phyloP scores from a whole-genome alignment of 64 coral and sea anemone species.

The Montipora sp. region DNA sequence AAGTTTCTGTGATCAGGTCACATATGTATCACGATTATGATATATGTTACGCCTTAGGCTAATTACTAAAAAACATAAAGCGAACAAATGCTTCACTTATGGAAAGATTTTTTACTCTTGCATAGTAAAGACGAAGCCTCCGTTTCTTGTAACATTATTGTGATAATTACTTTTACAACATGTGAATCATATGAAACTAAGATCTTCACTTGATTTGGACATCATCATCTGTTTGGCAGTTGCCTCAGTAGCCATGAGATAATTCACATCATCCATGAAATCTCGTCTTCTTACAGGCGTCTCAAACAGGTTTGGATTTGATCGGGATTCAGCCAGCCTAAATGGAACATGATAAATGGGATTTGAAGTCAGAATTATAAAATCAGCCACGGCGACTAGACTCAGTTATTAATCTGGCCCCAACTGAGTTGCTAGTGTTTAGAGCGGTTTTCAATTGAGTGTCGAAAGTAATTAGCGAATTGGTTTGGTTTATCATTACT shows the following conservation, averaged over 20 bases:
- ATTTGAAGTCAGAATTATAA: neutral
- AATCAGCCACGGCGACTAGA: too few relatives aligned
- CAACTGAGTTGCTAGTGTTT: too few relatives aligned
- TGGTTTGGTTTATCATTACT: too few relatives aligned
- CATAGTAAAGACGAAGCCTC: neutral
- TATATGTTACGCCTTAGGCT: too few relatives aligned
- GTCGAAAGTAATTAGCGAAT: too few relatives aligned
- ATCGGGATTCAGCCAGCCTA: slow-evolving; percentile 77
- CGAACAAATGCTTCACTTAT: too few relatives aligned
- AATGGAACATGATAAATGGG: neutral
- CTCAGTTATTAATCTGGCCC: too few relatives aligned
- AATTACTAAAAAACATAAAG: too few relatives aligned
- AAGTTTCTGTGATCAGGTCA: too few relatives aligned
- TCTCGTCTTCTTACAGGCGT: slow-evolving; percentile 69
- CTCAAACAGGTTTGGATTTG: slow-evolving; percentile 67
- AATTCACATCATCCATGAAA: slow-evolving; percentile 64
- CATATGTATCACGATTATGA: too few relatives aligned
- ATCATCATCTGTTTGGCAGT: slow-evolving; percentile 67
- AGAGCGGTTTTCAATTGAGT: too few relatives aligned
- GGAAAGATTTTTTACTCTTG: too few relatives aligned
- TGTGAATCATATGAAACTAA: slow-evolving; percentile 18
- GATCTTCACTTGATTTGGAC: slow-evolving; percentile 68
- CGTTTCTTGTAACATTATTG: neutral
- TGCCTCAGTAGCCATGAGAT: slow-evolving; percentile 45
- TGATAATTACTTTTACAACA: neutral